phyloP scores from a whole-genome alignment of 2,113 vertebrate genomes.

The Tenebrosternarchus preto region DNA sequence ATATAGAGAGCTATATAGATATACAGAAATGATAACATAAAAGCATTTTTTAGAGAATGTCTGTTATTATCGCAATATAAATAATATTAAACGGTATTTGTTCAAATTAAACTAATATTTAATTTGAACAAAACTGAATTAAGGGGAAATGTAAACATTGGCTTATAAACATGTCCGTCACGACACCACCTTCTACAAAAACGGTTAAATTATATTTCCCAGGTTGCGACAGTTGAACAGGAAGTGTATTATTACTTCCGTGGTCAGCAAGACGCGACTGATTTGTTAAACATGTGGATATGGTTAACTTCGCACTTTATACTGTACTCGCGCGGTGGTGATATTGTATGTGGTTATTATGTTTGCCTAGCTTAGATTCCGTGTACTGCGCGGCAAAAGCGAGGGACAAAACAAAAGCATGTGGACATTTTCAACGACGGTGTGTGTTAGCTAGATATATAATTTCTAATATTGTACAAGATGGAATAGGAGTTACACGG shows the following conservation, averaged over 20 bases:
- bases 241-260: slow-evolving; percentile 5
- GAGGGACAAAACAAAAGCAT: slow-evolving; percentile 79
- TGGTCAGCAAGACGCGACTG: neutral
- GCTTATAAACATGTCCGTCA: too few relatives aligned
- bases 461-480: neutral
- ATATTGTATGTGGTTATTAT: slow-evolving; percentile 8
- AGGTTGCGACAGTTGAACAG: neutral
- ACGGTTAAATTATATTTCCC: slow-evolving; percentile 12
- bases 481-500: neutral
- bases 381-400: slow-evolving; percentile 76
- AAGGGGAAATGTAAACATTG: too few relatives aligned
- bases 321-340: neutral
- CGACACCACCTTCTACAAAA: neutral
- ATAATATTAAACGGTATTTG: too few relatives aligned
- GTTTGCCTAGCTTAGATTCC: slow-evolving; percentile 19
- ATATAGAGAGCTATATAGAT: too few relatives aligned
- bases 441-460: slow-evolving; percentile 27
- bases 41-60: too few relatives aligned
- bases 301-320: neutral
- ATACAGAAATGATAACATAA: too few relatives aligned
- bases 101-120: too few relatives aligned
- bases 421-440: slow-evolving; percentile 69
- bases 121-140: too few relatives aligned
- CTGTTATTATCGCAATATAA: too few relatives aligned
- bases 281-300: slow-evolving; percentile 16